A percentile compares a stretch with the other conserved stretches of the same genome.
Conservation (phyloP, 2,113 vertebrate genomes). For the Chaetura pelagica region DNA sequence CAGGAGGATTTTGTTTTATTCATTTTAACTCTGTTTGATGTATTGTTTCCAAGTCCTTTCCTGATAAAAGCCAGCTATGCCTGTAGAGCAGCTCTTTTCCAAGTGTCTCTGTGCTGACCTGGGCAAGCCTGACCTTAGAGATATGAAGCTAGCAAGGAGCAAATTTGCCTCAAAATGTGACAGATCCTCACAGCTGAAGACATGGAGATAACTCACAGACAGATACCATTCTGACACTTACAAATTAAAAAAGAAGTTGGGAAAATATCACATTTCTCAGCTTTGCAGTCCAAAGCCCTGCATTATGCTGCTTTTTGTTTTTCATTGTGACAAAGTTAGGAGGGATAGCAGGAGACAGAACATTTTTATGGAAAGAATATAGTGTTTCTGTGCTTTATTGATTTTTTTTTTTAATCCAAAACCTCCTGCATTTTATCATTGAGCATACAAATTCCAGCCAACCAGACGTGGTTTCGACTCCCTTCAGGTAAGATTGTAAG, state of each 20-base stretch:
- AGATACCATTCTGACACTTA: background rate
- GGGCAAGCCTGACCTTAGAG: background rate
- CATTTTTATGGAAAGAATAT: background rate
- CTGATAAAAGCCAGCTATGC: background rate
- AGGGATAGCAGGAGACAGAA: background rate
- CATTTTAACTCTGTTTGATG: background rate
- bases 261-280: background rate
- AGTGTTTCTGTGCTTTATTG: background rate
- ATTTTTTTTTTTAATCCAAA: background rate
- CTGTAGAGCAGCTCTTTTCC: background rate
- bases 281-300: background rate
- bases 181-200: background rate
- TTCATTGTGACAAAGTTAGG: background rate
- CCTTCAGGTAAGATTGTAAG: slow-evolving; percentile 11
- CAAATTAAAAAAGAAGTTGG: background rate
- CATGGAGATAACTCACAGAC: background rate
- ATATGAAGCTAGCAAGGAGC: background rate
- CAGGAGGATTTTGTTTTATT: background rate
- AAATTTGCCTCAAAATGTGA: background rate
- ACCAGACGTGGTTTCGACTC: background rate
- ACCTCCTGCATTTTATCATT: background rate
- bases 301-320: background rate
- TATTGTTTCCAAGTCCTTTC: background rate
- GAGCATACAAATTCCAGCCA: background rate
- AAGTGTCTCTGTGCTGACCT: background rate